These are phyloP conservation scores for Conchocele bisecta DNA, from an alignment of 2,888 invertebrate genomes.

Conservation along the genomic window DNA sequence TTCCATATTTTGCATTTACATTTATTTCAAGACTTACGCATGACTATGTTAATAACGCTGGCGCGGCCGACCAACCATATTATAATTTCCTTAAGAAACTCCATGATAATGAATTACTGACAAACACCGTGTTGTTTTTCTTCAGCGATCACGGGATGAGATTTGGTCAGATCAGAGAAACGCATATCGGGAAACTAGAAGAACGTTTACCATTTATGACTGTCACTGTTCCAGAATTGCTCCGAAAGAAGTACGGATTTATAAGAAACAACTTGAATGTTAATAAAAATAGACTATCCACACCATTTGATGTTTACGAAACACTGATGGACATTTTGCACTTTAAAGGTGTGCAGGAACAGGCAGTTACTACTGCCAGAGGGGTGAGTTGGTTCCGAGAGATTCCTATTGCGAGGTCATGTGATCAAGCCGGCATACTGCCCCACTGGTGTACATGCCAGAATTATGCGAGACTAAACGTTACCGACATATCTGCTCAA, in stretches of 20 bases:
- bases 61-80: slow-evolving; percentile 88
- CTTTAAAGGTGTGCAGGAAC: slow-evolving; percentile 47
- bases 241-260: slow-evolving; percentile 86
- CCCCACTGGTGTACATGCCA: slow-evolving; percentile 96
- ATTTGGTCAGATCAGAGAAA: slow-evolving; percentile 91
- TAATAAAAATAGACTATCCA: slow-evolving; percentile 88
- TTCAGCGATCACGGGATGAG: slow-evolving; percentile 95
- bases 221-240: slow-evolving; percentile 89
- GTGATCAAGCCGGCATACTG: slow-evolving; percentile 89
- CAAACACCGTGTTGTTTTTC: slow-evolving; percentile 72
- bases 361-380: slow-evolving; percentile 25
- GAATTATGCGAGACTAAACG: slow-evolving; percentile 85
- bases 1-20: slow-evolving; percentile 90
- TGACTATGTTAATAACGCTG: slow-evolving; percentile 91
- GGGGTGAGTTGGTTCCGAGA: slow-evolving; percentile 88
- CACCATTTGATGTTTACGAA: slow-evolving; percentile 92
- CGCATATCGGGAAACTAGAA: slow-evolving; percentile 90
- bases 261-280: slow-evolving; percentile 87
- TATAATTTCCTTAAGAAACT: slow-evolving; percentile 85
- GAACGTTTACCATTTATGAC: slow-evolving; percentile 93
- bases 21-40: slow-evolving; percentile 93
- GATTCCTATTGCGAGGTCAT: slow-evolving; percentile 89
- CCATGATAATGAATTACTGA: slow-evolving; percentile 73
- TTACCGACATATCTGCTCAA: slow-evolving; percentile 85
- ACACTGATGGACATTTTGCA: slow-evolving; percentile 88